These are phyloP conservation scores for Sphaeramia orbicularis DNA, from an alignment of 2,797 vertebrate species.

Conservation along the genomic window DNA sequence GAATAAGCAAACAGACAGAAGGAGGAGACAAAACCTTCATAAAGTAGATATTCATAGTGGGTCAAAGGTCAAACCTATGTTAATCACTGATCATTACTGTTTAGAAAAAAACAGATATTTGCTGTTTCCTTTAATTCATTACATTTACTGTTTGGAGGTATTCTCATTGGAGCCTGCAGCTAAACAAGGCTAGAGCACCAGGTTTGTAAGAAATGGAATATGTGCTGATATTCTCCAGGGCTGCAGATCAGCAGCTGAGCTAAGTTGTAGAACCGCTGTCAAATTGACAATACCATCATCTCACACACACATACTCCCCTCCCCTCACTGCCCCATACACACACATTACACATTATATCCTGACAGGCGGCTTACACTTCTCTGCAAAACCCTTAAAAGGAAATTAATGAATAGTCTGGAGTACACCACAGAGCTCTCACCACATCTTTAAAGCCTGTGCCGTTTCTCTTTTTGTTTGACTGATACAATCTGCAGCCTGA, in stretches of 20 bases:
- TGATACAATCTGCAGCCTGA: conserved; percentile 52
- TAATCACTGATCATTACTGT: too few species aligned
- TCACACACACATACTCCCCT: conserved; percentile 10
- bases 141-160: background rate
- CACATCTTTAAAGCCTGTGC: conserved; percentile 33
- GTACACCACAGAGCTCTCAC: conserved; percentile 32
- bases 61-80: too few species aligned
- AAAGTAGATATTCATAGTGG: too few species aligned
- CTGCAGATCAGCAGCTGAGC: conserved; percentile 40
- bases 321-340: conserved; percentile 3
- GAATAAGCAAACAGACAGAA: too few species aligned
- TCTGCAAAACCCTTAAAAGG: conserved; percentile 61
- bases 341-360: conserved; percentile 16
- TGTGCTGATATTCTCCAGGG: conserved; percentile 28
- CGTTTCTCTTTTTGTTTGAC: conserved; percentile 48
- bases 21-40: too few species aligned
- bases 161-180: background rate
- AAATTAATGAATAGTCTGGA: conserved; percentile 58
- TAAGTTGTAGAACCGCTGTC: conserved; percentile 29
- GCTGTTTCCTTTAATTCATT: background rate
- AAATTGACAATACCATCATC: conserved; percentile 44
- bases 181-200: conserved; percentile 15
- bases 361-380: conserved; percentile 55
- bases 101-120: background rate
- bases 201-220: conserved; percentile 31